Base-by-base conservation (phyloP, 2,888 invertebrate species). In the Callinectes sapidus region DNA sequence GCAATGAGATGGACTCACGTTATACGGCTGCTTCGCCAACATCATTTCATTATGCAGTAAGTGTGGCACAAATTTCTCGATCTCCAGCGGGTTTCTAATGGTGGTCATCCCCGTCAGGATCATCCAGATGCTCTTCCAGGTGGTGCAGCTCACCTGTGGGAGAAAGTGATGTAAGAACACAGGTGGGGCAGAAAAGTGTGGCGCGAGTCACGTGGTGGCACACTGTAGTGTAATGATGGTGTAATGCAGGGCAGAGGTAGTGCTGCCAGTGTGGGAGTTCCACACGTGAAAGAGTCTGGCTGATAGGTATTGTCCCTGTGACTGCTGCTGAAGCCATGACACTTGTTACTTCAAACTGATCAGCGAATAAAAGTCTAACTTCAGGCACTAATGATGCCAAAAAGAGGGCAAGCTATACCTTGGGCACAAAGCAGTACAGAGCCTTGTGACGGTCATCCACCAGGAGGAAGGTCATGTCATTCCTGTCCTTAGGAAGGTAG, bases 401-500 rank as follows among this genome's bases (percentile, higher is more conserved):
- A 39, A n/a, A n/a, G 3, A 42, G 6, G 6, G 16, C 23, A 23
- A 71, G 10, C 18, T 35, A 96, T 96, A 98, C 98, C 97, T 99
- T 99, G 93, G 98, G 98, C 94, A 99, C 98, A 96, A 98, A 98
- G 95, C 98, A 99, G 95, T 98, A 99, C 18, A 99, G 96, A 28
- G 98, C 96, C 95, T 97, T 97, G 95, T 98, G 98, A 93, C 97
- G 96, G 95, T 98, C 97, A 95, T 98, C 98, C 39, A 98, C 97
- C 94, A 98, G 96, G 95, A 98, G 97, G 95, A 98, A 98, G 95
- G 97, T 97, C 95, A 98, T 96, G 95, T 97, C 96, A 92, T 96
- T 96, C 88, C 93, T 95, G 89, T 32, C 18, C 39, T 6, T 86
- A 0, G 92, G 89, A 8, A 86, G 54, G 61, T 89, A 81, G 2